Evolutionary conservation across 2,888 invertebrate genomes (phyloP), one percentile per base, ranked within the genome.

Genomic region (Tinea trinotella): DNA sequence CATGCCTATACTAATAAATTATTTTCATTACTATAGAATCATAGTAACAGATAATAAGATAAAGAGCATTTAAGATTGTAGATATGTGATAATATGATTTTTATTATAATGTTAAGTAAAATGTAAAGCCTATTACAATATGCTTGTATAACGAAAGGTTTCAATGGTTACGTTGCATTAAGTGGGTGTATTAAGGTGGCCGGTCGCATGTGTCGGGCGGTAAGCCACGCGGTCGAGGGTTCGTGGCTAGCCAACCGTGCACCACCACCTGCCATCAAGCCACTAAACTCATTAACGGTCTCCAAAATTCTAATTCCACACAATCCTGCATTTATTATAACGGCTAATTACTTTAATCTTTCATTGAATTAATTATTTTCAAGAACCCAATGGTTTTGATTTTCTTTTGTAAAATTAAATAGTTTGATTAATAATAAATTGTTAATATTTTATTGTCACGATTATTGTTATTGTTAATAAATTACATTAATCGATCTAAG

Each of bases 191-290:
- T 36, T 24, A 54, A 34, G n/a, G n/a, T 55, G 19, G 48, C 7
- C 24, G 17, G 34, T 22, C 22, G 17, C 19, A 30, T 54, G 24
- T 15, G 36, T 12, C 17, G 60, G 58, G 62, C 67, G 66, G 64
- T 68, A 68, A 59, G 64, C 70, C 67, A 67, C 66, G 68, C 62
- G 63, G 65, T 59, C 62, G 60, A 61, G 63, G 62, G 68, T 67
- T 65, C 62, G 62, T 57, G 62, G 55, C 60, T 76, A 70, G 59
- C 65, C 65, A 71, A 69, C 74, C 82, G 82, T 76, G 77, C 67
- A n/a, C 82, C 74, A 63, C 81, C 84, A 84, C 84, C 83, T 83
- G 84, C 76, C 68, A 40, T 20, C 64, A 65, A 53, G 66, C 66
- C 62, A 59, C 59, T 60, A 60, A n/a, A 67, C 74, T 74, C 68